Evolutionary conservation across 2,113 vertebrate genomes (phyloP).

Genomic region (Neolamprologus kungweensis): DNA sequence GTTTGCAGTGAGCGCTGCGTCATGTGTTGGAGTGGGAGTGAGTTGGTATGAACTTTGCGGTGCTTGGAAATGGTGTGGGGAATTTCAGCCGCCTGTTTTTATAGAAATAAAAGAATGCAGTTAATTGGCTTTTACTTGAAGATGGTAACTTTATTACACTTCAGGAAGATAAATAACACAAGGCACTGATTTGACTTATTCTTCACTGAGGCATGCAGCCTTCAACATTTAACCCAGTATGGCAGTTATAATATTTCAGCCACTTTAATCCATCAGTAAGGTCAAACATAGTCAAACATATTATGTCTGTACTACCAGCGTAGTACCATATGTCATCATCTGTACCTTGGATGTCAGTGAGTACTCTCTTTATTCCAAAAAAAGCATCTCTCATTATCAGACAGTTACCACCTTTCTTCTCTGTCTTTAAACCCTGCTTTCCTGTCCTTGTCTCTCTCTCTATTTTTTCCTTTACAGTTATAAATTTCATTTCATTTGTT

Average conservation of each 20-base stretch:
- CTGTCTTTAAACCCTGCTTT: not conserved
- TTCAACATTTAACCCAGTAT: not conserved
- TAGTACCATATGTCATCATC: not conserved
- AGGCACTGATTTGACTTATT: not conserved
- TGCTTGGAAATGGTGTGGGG: not conserved
- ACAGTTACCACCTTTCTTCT: not conserved
- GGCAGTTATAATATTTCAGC: not conserved
- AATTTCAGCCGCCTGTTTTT: not conserved
- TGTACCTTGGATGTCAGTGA: not conserved
- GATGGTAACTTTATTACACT: not conserved
- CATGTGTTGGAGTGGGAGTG: slow-evolving; percentile 1
- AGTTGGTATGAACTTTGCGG: slow-evolving; percentile 4
- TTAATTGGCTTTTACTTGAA: not conserved
- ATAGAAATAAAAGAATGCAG: not conserved
- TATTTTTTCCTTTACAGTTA: not conserved
- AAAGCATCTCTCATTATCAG: not conserved
- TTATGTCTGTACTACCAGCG: not conserved
- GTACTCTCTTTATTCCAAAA: not conserved
- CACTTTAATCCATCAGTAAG: not conserved
- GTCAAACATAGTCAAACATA: not conserved
- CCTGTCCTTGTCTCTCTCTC: not conserved
- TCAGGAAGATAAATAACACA: not conserved
- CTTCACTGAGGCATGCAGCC: not conserved
- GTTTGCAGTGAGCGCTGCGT: not conserved
- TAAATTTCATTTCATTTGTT: not conserved